These are phyloP conservation scores for Nipponacmea schrenckii DNA, from an alignment of 2,888 invertebrate genomes.

Conservation along the genomic window DNA sequence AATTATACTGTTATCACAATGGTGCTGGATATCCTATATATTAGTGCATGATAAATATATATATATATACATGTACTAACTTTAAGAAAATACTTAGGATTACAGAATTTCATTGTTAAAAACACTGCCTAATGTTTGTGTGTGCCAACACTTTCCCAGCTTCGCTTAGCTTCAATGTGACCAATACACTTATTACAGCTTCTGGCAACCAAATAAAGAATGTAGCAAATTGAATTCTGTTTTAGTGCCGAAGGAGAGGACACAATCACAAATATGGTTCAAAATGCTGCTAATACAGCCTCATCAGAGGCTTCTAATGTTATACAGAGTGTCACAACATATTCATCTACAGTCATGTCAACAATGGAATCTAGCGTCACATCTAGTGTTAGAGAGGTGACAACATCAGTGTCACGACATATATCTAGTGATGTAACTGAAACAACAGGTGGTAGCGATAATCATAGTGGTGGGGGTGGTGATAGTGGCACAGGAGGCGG, in stretches of 20 bases:
- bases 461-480: neutral
- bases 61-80: too few relatives aligned
- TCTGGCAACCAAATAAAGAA: too few relatives aligned
- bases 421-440: neutral
- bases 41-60: too few relatives aligned
- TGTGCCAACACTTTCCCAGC: too few relatives aligned
- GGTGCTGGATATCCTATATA: too few relatives aligned
- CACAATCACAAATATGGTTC: neutral
- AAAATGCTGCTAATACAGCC: neutral
- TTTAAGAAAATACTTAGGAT: too few relatives aligned
- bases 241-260: neutral
- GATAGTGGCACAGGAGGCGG: neutral
- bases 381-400: conserved; percentile 1
- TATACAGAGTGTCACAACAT: neutral
- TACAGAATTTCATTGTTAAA: too few relatives aligned
- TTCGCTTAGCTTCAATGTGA: too few relatives aligned
- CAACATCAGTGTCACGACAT: conserved; percentile 6
- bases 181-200: too few relatives aligned
- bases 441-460: neutral
- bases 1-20: too few relatives aligned
- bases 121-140: too few relatives aligned
- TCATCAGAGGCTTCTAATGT: neutral
- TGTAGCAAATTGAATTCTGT: neutral
- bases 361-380: neutral
- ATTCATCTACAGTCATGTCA: neutral